Percentiles rank a stretch among this genome's conserved stretches.
phyloP scores from a whole-genome alignment of 2,113 vertebrate species.

The Xiphias gladius region DNA sequence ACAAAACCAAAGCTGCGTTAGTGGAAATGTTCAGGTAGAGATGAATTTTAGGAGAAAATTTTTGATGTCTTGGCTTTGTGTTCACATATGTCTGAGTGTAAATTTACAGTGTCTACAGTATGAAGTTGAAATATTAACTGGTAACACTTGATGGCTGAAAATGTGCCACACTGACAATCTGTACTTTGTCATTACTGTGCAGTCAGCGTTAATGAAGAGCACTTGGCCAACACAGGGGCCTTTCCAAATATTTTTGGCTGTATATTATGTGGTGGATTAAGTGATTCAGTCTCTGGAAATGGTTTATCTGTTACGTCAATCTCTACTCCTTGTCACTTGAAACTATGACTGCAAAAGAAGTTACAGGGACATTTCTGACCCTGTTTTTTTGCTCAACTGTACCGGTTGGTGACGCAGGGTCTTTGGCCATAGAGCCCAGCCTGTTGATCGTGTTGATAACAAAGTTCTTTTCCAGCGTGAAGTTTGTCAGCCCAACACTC shows the following conservation, averaged over 20 bases:
- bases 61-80: background rate
- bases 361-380: background rate
- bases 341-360: constrained; percentile 23
- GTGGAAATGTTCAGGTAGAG: background rate
- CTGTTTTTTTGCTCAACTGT: constrained; percentile 11
- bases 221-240: background rate
- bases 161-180: background rate
- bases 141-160: background rate
- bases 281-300: constrained; percentile 26
- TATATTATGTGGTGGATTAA: constrained; percentile 8
- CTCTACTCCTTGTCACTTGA: constrained; percentile 13
- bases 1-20: background rate
- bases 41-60: background rate
- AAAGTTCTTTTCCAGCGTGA: constrained; percentile 97
- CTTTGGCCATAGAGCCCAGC: constrained; percentile 92
- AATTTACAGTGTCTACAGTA: background rate
- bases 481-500: constrained; percentile 96
- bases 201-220: background rate
- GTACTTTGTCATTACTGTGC: background rate
- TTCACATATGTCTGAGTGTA: background rate
- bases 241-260: constrained; percentile 5
- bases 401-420: constrained; percentile 91
- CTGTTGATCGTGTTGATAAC: constrained; percentile 96
- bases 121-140: background rate
- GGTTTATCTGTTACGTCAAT: constrained; percentile 16